phyloP scores from a whole-genome alignment of 2,888 invertebrate genomes.

The Cynaeus angustus region DNA sequence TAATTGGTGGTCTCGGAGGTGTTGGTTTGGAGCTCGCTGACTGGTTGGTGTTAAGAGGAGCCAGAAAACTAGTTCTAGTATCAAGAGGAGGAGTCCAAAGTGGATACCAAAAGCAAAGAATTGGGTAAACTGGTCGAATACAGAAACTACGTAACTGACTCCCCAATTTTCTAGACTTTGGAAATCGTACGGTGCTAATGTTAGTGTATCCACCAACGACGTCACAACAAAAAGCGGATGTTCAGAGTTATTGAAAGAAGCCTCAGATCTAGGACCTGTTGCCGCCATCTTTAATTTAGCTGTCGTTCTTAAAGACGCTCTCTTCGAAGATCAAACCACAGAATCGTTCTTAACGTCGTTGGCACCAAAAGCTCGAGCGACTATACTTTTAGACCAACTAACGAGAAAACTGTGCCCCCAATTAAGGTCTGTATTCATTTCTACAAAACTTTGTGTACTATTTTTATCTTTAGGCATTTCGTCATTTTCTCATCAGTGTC shows the following conservation, averaged over 20 bases:
- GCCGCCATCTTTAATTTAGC: conserved; percentile 92
- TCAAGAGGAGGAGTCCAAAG: conserved; percentile 70
- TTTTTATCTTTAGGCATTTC: conserved; percentile 76
- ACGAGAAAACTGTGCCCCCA: no score
- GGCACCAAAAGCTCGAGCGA: no score
- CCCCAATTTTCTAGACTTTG: conserved; percentile 71
- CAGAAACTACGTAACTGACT: conserved; percentile 7
- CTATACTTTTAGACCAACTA: no score
- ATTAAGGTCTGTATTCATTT: conserved; percentile 13
- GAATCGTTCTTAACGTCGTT: no score
- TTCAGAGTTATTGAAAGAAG: conserved; percentile 77
- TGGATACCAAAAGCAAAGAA: conserved; percentile 54
- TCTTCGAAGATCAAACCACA: no score
- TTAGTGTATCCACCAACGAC: conserved; percentile 80
- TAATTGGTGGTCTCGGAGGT: conserved; percentile 90
- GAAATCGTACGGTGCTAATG: no score
- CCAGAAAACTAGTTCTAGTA: conserved; percentile 84
- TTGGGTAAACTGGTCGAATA: conserved; percentile 54
- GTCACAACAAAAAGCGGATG: conserved; percentile 81
- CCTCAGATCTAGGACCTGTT: conserved; percentile 78
- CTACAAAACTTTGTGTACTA: background rate
- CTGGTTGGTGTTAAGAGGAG: conserved; percentile 90
- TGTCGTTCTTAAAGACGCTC: no score
- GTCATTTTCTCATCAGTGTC: no score
- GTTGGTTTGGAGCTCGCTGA: conserved; percentile 92